Percentiles rank a stretch among this genome's conserved stretches.
Evolutionary conservation across 2,113 vertebrate species (phyloP).

Genomic region (Elephas maximus): DNA sequence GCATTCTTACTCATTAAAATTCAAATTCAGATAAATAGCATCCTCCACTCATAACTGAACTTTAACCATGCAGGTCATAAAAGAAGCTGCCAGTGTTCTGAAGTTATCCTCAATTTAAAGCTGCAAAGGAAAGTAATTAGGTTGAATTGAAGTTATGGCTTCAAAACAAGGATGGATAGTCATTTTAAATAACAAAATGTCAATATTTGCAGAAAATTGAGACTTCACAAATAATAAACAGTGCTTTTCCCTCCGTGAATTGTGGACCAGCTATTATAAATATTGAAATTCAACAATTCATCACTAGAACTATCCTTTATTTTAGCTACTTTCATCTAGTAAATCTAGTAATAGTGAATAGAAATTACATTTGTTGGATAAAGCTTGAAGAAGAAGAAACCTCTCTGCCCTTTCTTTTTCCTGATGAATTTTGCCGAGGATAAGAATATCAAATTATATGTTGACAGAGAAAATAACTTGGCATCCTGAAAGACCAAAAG

Average conservation of each 20-base stretch:
- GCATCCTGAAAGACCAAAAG: conserved; percentile 66
- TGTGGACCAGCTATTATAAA: conserved; percentile 66
- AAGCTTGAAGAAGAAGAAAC: conserved; percentile 40
- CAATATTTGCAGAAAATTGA: conserved; percentile 72
- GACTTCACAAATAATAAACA: conserved; percentile 72
- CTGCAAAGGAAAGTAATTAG: conserved; percentile 69
- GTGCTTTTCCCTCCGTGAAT: conserved; percentile 49
- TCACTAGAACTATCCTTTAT: conserved; percentile 67
- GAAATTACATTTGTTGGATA: conserved; percentile 65
- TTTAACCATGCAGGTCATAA: conserved; percentile 64
- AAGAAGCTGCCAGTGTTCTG: conserved; percentile 61
- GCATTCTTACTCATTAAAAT: conserved; percentile 73
- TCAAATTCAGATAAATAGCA: conserved; percentile 68
- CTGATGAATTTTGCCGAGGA: conserved; percentile 66
- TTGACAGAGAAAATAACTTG: conserved; percentile 68
- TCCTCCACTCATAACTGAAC: conserved; percentile 35
- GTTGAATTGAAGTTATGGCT: conserved; percentile 49
- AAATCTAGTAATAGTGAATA: neutral
- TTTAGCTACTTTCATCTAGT: conserved; percentile 60
- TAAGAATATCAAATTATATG: conserved; percentile 65
- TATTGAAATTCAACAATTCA: conserved; percentile 73
- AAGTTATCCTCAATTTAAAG: conserved; percentile 62
- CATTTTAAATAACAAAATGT: conserved; percentile 79
- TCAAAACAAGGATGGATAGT: conserved; percentile 59
- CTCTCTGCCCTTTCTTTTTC: conserved; percentile 53